Evolutionary conservation across 2,113 vertebrate species (phyloP), one percentile per base, ranked within the genome.

Genomic region (Elephas maximus): DNA sequence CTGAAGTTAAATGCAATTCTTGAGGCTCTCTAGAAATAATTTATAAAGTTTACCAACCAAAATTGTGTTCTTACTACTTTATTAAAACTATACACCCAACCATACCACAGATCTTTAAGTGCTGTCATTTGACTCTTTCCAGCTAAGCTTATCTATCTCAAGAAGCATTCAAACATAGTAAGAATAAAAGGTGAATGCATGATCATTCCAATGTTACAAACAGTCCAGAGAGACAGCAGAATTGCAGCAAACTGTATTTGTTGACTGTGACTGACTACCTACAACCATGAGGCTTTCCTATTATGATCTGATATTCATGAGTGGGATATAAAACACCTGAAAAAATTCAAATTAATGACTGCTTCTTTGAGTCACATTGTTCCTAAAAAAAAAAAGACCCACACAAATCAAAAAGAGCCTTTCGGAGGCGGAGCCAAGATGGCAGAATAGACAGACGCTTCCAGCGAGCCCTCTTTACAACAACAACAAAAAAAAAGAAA

Each of bases 91-190:
- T 14, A n/a, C 33, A 41, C 62, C 62, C 28, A 48, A 51, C 4
- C 80, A 37, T 4, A 80, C 45, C 15, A 53, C 63, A 81, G 11
- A 67, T 82, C 88, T 41, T 3, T 2, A 84, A 92, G 78, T 80
- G 82, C 60, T 95, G 88, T 65, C 93, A 78, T 51, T 4, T 9
- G 73, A 41, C 24, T 53, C n/a, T 91, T 41, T 96, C 94, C 69
- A 17, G 96, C 73, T n/a, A 90, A 51, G 48, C 78, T 45, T 88
- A 33, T 45, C 79, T n/a, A 9, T 0, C n/a, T 85, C 93, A 60
- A 78, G 69, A 96, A 93, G 85, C 90, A 96, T 62, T 74, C 84
- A 95, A 12, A 48, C 67, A 80, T 6, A 7, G 37, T 76, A 88
- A 92, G 86, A 96, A 82, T 60, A 93, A 79, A 76, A 33, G n/a